Conservation (phyloP, 2,888 invertebrate genomes). For the Calameuta pallipes region DNA sequence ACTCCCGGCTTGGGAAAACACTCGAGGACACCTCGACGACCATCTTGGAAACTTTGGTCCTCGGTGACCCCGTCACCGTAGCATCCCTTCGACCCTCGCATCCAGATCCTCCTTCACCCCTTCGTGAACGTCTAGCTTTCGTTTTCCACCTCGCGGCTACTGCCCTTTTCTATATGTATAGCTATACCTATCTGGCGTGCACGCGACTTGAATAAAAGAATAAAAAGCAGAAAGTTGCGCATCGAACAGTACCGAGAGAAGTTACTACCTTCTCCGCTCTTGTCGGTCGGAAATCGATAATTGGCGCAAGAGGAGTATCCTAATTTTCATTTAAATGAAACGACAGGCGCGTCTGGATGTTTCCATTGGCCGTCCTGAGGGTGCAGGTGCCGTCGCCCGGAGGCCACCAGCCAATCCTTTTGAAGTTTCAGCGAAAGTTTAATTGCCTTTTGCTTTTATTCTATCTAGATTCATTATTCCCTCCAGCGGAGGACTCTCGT, state of each 20-base stretch:
- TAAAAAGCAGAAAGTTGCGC: too few species aligned
- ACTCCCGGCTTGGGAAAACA: slow-evolving; percentile 65
- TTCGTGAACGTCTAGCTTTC: not conserved
- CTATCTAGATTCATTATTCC: slow-evolving; percentile 33
- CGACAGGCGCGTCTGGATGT: slow-evolving; percentile 21
- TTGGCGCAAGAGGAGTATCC: slow-evolving; percentile 11
- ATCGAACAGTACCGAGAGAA: too few species aligned
- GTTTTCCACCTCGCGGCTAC: not conserved
- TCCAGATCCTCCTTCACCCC: slow-evolving; percentile 5
- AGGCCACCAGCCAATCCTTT: slow-evolving; percentile 29
- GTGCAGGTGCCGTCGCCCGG: slow-evolving; percentile 12
- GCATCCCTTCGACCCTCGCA: slow-evolving; percentile 9
- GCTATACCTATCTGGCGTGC: too few species aligned
- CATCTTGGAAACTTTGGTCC: slow-evolving; percentile 48
- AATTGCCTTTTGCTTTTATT: slow-evolving; percentile 47
- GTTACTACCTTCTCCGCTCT: too few species aligned
- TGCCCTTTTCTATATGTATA: too few species aligned
- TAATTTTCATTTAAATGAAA: slow-evolving; percentile 51
- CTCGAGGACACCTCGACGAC: slow-evolving; percentile 61
- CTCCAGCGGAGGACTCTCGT: not conserved
- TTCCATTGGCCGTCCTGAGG: slow-evolving; percentile 6
- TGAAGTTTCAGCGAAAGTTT: slow-evolving; percentile 48
- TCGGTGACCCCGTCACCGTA: slow-evolving; percentile 21
- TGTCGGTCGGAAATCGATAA: slow-evolving; percentile 27
- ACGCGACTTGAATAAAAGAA: too few species aligned